A percentile compares a stretch with the other conserved stretches of the same genome.
phyloP scores from a whole-genome alignment of 1,140 invertebrate species.

The Drosophila quadrilineata region DNA sequence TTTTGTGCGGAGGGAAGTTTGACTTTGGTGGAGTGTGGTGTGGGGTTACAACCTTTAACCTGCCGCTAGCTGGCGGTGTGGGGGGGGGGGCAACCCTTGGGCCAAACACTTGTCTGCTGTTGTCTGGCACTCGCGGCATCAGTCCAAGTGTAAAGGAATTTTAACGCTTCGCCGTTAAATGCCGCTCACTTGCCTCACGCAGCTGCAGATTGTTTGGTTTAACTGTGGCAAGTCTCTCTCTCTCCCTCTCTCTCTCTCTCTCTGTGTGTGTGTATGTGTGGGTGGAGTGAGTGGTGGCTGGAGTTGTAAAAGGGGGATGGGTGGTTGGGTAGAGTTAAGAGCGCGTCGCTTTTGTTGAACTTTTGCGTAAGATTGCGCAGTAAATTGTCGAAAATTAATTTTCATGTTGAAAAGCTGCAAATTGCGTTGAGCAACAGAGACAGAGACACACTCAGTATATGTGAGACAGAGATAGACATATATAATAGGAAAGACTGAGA shows the following conservation, averaged over 20 bases:
- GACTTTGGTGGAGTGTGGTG: too few species aligned
- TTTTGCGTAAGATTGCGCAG: constrained; percentile 79
- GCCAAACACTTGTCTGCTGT: too few species aligned
- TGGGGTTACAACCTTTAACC: too few species aligned
- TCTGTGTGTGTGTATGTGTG: too few species aligned
- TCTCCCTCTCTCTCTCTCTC: too few species aligned
- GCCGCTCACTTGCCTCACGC: constrained; percentile 36
- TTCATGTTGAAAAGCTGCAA: constrained; percentile 78
- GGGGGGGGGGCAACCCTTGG: too few species aligned
- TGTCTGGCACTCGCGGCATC: constrained; percentile 37
- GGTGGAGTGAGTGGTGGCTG: neutral
- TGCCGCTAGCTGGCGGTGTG: too few species aligned
- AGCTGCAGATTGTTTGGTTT: constrained; percentile 71
- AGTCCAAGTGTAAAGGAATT: constrained; percentile 75
- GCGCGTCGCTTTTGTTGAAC: constrained; percentile 72
- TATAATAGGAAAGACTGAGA: too few species aligned
- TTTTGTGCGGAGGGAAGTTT: too few species aligned
- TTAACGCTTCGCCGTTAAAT: constrained; percentile 66
- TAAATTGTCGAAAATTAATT: constrained; percentile 80
- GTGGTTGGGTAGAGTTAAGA: constrained; percentile 25
- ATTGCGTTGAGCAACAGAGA: constrained; percentile 45
- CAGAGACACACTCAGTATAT: neutral
- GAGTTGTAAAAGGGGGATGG: neutral
- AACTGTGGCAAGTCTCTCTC: constrained; percentile 34
- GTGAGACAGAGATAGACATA: constrained; percentile 8